phyloP scores from a whole-genome alignment of 2,797 vertebrate species.

The Pangasius djambal region DNA sequence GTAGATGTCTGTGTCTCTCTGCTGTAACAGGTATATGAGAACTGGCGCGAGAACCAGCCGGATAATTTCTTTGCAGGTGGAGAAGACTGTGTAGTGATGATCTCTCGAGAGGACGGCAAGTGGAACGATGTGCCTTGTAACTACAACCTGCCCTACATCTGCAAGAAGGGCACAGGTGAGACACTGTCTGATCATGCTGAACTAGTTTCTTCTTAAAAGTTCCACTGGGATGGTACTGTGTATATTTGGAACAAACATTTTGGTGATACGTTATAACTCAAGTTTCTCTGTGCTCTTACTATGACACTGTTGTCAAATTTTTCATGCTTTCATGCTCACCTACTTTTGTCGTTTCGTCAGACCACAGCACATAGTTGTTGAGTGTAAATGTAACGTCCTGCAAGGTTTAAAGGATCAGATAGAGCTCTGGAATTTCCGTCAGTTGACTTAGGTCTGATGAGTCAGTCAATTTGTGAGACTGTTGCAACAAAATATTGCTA shows the following conservation, averaged over 20 bases:
- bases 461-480: neutral
- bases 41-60: conserved; percentile 93
- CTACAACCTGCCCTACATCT: conserved; percentile 96
- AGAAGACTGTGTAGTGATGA: conserved; percentile 95
- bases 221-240: neutral
- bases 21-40: conserved; percentile 85
- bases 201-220: conserved; percentile 28
- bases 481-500: neutral
- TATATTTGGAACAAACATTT: conserved; percentile 27
- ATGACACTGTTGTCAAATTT: neutral
- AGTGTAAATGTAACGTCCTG: neutral
- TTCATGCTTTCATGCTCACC: neutral
- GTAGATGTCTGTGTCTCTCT: neutral
- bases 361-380: neutral
- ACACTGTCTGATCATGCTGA: conserved; percentile 13
- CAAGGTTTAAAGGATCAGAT: neutral
- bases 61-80: conserved; percentile 96
- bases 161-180: conserved; percentile 94
- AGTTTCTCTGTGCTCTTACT: neutral
- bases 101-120: conserved; percentile 90
- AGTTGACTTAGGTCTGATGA: neutral
- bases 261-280: neutral
- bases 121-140: conserved; percentile 98
- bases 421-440: neutral
- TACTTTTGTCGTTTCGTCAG: neutral